Conservation (phyloP, 2,797 vertebrate species). For the Rhinoraja longicauda region DNA sequence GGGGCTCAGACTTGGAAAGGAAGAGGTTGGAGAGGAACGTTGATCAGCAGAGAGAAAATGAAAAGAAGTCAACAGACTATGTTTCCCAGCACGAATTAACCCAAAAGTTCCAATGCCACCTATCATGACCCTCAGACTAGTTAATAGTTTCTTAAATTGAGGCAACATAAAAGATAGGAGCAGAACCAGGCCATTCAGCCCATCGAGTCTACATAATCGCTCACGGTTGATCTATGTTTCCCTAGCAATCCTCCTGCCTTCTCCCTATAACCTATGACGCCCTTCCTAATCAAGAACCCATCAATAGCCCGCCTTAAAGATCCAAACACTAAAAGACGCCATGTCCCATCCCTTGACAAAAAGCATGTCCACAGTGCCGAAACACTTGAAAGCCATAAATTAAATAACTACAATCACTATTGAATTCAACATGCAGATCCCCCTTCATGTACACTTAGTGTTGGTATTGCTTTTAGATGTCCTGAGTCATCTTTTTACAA, state of each 20-base stretch:
- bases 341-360: too few relatives aligned
- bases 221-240: too few relatives aligned
- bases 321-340: too few relatives aligned
- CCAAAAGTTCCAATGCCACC: background rate
- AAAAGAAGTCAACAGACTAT: background rate
- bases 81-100: background rate
- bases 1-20: background rate
- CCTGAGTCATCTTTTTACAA: background rate
- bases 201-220: too few relatives aligned
- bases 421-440: background rate
- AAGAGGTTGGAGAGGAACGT: background rate
- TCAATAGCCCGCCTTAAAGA: too few relatives aligned
- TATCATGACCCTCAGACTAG: background rate
- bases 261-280: too few relatives aligned
- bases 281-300: too few relatives aligned
- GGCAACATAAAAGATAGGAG: too few relatives aligned
- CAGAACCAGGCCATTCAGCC: too few relatives aligned
- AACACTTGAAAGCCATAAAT: background rate
- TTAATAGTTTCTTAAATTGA: background rate
- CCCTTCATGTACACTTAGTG: too few relatives aligned
- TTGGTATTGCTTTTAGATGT: background rate
- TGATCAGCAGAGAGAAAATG: background rate
- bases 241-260: too few relatives aligned
- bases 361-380: too few relatives aligned
- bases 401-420: background rate